These are phyloP conservation scores for Eriocheir sinensis DNA, from an alignment of 1,140 invertebrate species.

Conservation along the genomic window DNA sequence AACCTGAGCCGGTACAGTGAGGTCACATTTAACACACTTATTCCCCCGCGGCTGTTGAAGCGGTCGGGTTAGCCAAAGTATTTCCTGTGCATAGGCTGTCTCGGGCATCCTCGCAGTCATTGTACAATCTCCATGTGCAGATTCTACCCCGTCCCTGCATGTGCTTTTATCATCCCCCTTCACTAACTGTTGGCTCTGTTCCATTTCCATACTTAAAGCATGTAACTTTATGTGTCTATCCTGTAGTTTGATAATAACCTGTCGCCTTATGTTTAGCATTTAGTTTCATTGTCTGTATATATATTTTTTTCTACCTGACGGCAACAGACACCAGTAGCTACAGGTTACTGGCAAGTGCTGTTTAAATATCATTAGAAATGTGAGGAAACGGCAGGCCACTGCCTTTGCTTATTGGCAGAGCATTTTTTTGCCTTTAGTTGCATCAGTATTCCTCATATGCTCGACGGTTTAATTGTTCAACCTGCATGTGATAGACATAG, in stretches of 20 bases:
- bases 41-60: no score
- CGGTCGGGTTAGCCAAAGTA: no score
- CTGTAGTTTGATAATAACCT: background rate
- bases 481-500: no score
- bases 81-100: no score
- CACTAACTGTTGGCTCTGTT: background rate
- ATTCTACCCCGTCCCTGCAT: no score
- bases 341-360: background rate
- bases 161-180: background rate
- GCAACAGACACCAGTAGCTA: background rate
- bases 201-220: background rate
- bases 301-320: background rate
- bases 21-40: background rate
- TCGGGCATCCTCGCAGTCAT: no score
- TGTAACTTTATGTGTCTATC: background rate
- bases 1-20: background rate
- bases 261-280: background rate
- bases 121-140: background rate
- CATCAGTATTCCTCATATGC: background rate
- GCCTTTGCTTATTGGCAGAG: background rate
- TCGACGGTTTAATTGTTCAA: no score
- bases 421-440: background rate
- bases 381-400: background rate
- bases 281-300: background rate
- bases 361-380: background rate